A percentile compares a stretch with the other conserved stretches of the same genome.
Evolutionary conservation across 92 coral and sea anemone genomes (phyloP).

Genomic region (Paragorgia papillata): DNA sequence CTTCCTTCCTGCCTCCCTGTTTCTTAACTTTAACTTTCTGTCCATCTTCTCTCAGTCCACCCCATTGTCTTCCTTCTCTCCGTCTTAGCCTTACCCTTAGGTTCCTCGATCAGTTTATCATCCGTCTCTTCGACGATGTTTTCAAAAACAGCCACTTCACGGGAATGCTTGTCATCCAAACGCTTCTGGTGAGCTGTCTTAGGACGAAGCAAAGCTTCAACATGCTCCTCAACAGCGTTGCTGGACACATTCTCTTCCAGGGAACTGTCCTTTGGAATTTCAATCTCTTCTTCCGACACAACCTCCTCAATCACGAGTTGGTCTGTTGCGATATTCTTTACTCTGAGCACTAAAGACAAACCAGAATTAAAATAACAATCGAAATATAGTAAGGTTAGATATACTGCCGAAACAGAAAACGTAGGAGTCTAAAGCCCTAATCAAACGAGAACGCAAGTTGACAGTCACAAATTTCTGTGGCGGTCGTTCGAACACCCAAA

Average conservation of each 20-base stretch:
- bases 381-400: too few species aligned
- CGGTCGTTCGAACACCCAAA: too few species aligned
- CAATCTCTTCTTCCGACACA: not conserved
- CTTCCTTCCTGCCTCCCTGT: too few species aligned
- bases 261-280: not conserved
- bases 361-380: too few species aligned
- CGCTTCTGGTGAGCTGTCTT: not conserved
- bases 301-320: not conserved
- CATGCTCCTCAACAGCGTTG: not conserved
- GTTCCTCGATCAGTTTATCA: not conserved
- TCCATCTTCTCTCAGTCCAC: too few species aligned
- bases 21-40: too few species aligned
- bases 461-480: too few species aligned
- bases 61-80: not conserved
- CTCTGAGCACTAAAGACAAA: not conserved
- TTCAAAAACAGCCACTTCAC: not conserved
- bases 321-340: not conserved
- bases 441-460: too few species aligned
- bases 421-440: too few species aligned
- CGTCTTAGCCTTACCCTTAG: not conserved
- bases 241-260: not conserved
- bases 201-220: not conserved
- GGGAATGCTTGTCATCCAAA: not conserved
- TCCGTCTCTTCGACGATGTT: not conserved
- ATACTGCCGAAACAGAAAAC: too few species aligned